A percentile compares a stretch with the other conserved stretches of the same genome.
Evolutionary conservation across 2,888 invertebrate species (phyloP).

Genomic region (Folsomia manolachei): DNA sequence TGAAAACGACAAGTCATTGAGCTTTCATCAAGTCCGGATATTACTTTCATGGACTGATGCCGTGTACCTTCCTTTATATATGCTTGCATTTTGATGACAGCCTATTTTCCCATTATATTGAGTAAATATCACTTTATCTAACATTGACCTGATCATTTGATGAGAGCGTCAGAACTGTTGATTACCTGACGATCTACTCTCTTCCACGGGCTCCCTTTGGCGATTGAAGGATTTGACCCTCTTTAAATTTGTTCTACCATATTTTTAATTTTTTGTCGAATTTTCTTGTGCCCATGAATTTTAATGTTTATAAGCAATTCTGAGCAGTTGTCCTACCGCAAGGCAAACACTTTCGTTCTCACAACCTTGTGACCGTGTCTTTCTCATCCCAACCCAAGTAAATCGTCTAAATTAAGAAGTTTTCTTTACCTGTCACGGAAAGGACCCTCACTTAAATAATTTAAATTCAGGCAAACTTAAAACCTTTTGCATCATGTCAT

Average conservation of each 20-base stretch:
- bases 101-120: no score
- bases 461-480: background rate
- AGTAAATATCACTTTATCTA: background rate
- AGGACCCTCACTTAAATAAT: background rate
- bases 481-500: conserved; percentile 7
- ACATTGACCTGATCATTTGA: background rate
- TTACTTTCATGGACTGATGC: no score
- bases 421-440: background rate
- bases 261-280: no score
- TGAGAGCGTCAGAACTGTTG: background rate
- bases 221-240: no score
- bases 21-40: no score
- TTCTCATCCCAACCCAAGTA: no score
- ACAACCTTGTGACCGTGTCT: background rate
- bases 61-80: no score
- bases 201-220: no score
- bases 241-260: no score
- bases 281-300: background rate
- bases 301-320: no score
- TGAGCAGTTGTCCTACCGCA: no score
- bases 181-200: background rate
- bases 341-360: background rate
- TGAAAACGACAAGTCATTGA: background rate
- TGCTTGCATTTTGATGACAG: no score
- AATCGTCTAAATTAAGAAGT: background rate